Conservation (phyloP, 2,888 invertebrate genomes). For the Campoplex nolae region DNA sequence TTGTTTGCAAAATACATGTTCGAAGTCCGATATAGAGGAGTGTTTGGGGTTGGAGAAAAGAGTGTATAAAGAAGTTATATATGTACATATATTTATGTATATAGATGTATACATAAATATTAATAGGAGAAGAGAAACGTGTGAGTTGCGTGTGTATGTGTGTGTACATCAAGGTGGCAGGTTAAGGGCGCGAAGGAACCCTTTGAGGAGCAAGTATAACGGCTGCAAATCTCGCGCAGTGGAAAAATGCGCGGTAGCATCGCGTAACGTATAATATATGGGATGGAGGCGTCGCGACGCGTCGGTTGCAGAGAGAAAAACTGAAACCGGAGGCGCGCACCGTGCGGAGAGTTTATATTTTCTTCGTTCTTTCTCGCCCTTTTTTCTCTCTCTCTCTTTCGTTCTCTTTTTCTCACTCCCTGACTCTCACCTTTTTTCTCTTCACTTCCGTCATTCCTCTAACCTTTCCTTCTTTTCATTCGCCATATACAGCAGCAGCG, state of each 20-base stretch:
- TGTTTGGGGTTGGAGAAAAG: constrained; percentile 18
- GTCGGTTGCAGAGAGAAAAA: constrained; percentile 32
- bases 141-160: constrained; percentile 1
- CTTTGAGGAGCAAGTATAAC: constrained; percentile 53
- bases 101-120: constrained; percentile 11
- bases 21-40: neutral
- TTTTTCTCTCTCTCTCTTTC: constrained; percentile 6
- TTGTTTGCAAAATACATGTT: neutral
- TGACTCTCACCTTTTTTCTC: constrained; percentile 21
- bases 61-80: neutral
- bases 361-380: constrained; percentile 49
- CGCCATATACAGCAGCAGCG: constrained; percentile 19
- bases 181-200: constrained; percentile 58
- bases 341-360: constrained; percentile 62
- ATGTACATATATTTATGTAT: neutral
- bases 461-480: constrained; percentile 33
- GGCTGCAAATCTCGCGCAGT: constrained; percentile 29
- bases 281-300: constrained; percentile 33
- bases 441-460: constrained; percentile 21
- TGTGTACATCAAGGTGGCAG: constrained; percentile 45
- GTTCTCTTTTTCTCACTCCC: constrained; percentile 19
- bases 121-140: neutral
- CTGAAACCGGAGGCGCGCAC: constrained; percentile 43
- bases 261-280: neutral
- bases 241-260: constrained; percentile 1